Conservation (phyloP, 2,888 invertebrate genomes). For the Diarsia brunnea region DNA sequence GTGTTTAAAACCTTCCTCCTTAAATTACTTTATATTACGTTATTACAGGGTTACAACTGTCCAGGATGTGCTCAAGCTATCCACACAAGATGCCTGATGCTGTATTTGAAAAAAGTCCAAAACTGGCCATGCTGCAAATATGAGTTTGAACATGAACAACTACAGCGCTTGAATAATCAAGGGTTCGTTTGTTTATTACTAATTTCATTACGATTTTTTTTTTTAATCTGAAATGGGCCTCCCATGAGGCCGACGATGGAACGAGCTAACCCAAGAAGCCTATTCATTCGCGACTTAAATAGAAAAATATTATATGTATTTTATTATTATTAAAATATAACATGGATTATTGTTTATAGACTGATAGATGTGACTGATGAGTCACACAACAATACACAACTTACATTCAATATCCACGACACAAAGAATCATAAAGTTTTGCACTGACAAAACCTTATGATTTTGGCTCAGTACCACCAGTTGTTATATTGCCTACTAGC, state of each 20-base stretch:
- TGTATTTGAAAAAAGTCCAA: slow-evolving; percentile 79
- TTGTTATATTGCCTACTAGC: neutral
- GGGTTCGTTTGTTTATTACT: slow-evolving; percentile 68
- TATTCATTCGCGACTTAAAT: no score
- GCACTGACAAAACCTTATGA: neutral
- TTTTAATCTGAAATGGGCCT: no score
- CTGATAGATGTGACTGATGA: neutral
- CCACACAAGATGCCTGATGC: slow-evolving; percentile 83
- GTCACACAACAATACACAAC: no score
- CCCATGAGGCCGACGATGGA: no score
- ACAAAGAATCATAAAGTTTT: neutral
- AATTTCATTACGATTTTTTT: no score
- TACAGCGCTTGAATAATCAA: slow-evolving; percentile 75
- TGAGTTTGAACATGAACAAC: slow-evolving; percentile 76
- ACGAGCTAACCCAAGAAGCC: no score
- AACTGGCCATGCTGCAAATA: slow-evolving; percentile 88
- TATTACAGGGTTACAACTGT: slow-evolving; percentile 85
- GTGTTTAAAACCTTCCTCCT: no score
- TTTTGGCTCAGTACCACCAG: neutral
- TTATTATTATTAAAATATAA: no score
- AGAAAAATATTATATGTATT: no score
- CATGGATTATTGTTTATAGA: no score
- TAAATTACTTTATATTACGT: no score
- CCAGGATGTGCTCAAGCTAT: slow-evolving; percentile 80
- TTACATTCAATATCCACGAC: neutral